Base-by-base conservation (phyloP, 1,140 invertebrate genomes). In the Caligus rogercresseyi region DNA sequence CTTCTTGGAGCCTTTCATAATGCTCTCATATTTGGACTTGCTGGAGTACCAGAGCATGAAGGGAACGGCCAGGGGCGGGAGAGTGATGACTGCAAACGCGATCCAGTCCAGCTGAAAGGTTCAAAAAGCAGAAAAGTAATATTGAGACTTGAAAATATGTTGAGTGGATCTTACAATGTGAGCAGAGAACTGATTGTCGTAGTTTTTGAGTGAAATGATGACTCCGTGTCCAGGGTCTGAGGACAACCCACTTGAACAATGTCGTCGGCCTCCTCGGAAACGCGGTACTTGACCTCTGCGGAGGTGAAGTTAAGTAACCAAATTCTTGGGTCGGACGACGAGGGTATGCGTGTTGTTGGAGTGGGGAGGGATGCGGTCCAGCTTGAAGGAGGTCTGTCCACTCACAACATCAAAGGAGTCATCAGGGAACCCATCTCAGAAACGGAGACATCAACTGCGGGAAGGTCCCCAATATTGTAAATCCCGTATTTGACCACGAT, bases 291-390 rank as follows among this genome's bases (percentile, higher is more conserved):
- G 54, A 97, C 81, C 74, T 94, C 85, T 66, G 93, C 93, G 62
- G 91, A 84, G 15, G 92, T 92, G 72, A 98, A 97, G 72, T 98
- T 98, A 77, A 93, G 97, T 70, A 90, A 89, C 13, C 94, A 80
- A 89, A 71, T 83, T 85, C 65, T 84, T 83, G 15, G 95, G 94
- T 67, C 85, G 77, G 0, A 98, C 81, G 25, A 97, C 84, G 56
- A 96, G 84, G 11, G 89, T 86, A 74, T 99, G 94, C 23, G 89
- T 85, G 0, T 94, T 85, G 75, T 98, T 98, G 1, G 84, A 84
- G 67, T 86, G 84, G 52, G 92, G 89, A 52, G 89, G 82, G 71
- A 97, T 88, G 70, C 91, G 79, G 66, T 91, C 85, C 70, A 95
- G 85, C 65, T 80, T 79, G 0, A 88, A 85, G 56, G 82, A 80